Conservation (phyloP, 2,797 vertebrate species). For the Sebastes dallii region DNA sequence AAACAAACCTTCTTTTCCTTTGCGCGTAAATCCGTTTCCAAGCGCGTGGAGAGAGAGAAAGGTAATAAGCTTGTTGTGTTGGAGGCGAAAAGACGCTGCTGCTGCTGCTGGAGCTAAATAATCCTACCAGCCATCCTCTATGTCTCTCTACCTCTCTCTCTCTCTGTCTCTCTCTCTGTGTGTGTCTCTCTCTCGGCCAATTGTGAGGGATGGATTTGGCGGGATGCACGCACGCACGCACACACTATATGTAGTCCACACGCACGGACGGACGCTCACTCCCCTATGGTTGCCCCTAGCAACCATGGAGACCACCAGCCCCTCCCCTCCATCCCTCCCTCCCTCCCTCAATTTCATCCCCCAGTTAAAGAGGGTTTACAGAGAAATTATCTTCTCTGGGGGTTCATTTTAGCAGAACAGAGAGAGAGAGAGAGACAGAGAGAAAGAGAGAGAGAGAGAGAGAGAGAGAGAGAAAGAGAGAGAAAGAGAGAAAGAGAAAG, state of each 20-base stretch:
- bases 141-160: constrained; percentile 33
- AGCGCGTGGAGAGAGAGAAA: constrained; percentile 67
- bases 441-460: too few relatives aligned
- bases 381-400: constrained; percentile 36
- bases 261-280: constrained; percentile 37
- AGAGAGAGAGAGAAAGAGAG: accelerated
- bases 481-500: not conserved
- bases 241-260: not conserved
- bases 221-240: constrained; percentile 41
- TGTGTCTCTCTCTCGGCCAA: constrained; percentile 46
- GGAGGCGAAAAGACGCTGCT: constrained; percentile 75
- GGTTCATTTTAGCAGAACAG: constrained; percentile 35
- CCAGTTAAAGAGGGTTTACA: constrained; percentile 59
- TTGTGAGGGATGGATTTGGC: constrained; percentile 77
- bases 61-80: constrained; percentile 80
- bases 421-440: not conserved
- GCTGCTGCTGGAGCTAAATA: constrained; percentile 77
- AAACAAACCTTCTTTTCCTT: constrained; percentile 75
- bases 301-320: constrained; percentile 71
- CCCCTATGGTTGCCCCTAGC: constrained; percentile 79
- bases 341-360: constrained; percentile 9
- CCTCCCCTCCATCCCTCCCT: not conserved
- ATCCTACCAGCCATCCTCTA: constrained; percentile 68
- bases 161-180: not conserved
- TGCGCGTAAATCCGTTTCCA: constrained; percentile 82